These are phyloP conservation scores for Enhydra lutris DNA, from an alignment of 2,113 vertebrate species.

Conservation along the genomic window DNA sequence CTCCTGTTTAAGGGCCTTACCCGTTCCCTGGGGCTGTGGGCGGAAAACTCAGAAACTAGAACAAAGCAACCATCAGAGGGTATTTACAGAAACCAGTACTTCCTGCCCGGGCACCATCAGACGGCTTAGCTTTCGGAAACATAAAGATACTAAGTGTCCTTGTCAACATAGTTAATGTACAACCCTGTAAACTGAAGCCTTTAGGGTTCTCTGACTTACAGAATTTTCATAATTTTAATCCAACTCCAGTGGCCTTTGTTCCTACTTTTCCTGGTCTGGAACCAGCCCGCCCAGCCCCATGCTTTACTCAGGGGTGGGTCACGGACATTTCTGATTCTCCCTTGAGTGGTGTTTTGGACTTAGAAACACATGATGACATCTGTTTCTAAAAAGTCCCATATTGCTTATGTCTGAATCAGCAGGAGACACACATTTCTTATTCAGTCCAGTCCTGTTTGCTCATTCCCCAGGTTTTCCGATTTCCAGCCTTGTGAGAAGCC, in stretches of 20 bases:
- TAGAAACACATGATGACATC: not conserved
- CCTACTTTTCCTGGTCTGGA: not conserved
- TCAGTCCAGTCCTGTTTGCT: not conserved
- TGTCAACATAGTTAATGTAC: not conserved
- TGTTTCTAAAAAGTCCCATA: slow-evolving; percentile 45
- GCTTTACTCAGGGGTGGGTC: not conserved
- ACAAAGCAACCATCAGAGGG: not conserved
- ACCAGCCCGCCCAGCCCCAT: not conserved
- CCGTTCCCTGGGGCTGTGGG: not conserved
- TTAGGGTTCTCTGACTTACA: not conserved
- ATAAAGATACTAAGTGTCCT: not conserved
- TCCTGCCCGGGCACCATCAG: not conserved
- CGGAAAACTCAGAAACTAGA: not conserved
- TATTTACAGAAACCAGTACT: not conserved
- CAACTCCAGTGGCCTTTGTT: not conserved
- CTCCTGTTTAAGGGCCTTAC: not conserved
- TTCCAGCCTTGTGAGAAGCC: no score
- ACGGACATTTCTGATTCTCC: not conserved
- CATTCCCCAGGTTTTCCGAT: slow-evolving; percentile 14
- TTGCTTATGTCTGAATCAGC: slow-evolving; percentile 56
- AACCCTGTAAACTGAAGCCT: not conserved
- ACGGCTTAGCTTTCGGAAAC: not conserved
- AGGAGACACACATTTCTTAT: not conserved
- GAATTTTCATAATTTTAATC: not conserved
- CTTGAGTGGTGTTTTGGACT: not conserved